Conservation (phyloP, 2,113 vertebrate genomes). For the Sardina pilchardus region DNA sequence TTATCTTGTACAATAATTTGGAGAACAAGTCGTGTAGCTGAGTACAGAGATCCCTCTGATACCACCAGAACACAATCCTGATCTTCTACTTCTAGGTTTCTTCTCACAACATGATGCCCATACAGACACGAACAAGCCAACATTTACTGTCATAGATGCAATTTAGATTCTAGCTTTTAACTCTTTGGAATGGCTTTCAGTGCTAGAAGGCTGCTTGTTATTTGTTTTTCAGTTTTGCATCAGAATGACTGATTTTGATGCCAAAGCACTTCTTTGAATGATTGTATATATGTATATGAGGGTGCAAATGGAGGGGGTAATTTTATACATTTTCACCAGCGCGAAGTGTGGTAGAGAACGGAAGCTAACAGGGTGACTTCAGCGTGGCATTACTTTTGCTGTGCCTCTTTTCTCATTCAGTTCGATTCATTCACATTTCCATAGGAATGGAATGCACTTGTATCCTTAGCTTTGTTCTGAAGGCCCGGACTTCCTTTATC, state of each 20-base stretch:
- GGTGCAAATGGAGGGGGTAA: slow-evolving; percentile 25
- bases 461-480: neutral
- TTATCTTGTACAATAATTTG: neutral
- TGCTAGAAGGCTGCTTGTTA: neutral
- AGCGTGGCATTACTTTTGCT: slow-evolving; percentile 35
- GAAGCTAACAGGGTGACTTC: slow-evolving; percentile 31
- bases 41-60: neutral
- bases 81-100: neutral
- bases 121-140: slow-evolving; percentile 9
- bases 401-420: neutral
- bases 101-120: neutral
- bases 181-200: slow-evolving; percentile 6
- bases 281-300: slow-evolving; percentile 68
- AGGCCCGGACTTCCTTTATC: neutral
- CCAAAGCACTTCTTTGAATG: slow-evolving; percentile 55
- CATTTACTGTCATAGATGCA: neutral
- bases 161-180: neutral
- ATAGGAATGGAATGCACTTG: neutral
- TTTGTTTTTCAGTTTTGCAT: neutral
- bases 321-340: neutral
- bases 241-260: slow-evolving; percentile 23
- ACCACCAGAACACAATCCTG: neutral
- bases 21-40: neutral
- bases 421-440: neutral
- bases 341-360: neutral